These are phyloP conservation scores for Zosterops lateralis DNA, from an alignment of 2,113 vertebrate species.

Conservation along the genomic window DNA sequence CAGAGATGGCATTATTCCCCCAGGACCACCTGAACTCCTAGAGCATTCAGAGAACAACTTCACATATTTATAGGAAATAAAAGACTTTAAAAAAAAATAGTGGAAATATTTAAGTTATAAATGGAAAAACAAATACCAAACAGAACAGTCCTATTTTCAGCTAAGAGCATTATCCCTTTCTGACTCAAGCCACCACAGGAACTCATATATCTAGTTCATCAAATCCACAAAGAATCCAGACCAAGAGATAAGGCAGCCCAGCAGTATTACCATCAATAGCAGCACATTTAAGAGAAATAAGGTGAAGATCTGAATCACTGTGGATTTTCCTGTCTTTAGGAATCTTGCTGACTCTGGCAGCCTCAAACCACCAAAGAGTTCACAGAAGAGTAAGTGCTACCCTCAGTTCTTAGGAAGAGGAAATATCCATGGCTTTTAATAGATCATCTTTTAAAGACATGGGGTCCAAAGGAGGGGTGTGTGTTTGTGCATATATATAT, in stretches of 20 bases:
- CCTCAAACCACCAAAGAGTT: not conserved
- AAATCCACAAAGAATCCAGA: not conserved
- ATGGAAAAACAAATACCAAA: not conserved
- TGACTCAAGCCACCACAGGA: not conserved
- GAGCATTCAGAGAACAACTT: not conserved
- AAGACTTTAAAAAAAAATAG: not conserved
- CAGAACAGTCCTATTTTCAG: not conserved
- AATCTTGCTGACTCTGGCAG: not conserved
- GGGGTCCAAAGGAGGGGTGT: not conserved
- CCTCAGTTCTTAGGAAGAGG: not conserved
- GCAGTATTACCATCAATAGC: not conserved
- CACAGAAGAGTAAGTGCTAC: not conserved
- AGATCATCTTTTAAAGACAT: not conserved
- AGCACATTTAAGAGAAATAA: not conserved
- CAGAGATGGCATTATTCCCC: accelerated
- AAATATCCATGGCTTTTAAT: not conserved
- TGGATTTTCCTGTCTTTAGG: not conserved
- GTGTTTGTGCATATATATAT: accelerated
- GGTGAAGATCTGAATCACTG: not conserved
- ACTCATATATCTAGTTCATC: not conserved
- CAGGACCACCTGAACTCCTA: not conserved
- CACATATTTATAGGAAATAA: not conserved
- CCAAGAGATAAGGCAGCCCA: not conserved
- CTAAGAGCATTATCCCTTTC: not conserved
- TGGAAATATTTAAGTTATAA: not conserved